Evolutionary conservation across 1,140 invertebrate species (phyloP).

Genomic region (Octopus sinensis): DNA sequence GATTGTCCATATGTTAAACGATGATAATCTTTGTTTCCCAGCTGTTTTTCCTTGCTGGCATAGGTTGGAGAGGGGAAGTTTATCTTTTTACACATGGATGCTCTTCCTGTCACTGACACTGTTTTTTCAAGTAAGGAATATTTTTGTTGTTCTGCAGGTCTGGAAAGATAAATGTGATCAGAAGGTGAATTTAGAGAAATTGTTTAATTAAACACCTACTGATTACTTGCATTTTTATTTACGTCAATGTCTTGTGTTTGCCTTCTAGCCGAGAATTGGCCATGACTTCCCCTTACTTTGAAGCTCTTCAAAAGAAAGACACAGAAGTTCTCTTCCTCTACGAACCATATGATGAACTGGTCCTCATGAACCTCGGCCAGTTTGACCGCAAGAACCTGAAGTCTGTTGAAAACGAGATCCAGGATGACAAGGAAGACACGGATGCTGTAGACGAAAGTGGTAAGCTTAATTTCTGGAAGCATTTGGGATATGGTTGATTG

Average conservation of each 20-base stretch:
- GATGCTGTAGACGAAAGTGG: constrained; percentile 59
- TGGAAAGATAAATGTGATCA: too few relatives aligned
- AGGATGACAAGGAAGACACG: constrained; percentile 67
- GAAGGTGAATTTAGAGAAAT: too few relatives aligned
- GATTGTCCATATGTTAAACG: too few relatives aligned
- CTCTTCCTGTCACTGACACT: too few relatives aligned
- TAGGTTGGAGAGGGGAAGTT: too few relatives aligned
- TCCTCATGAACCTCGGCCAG: constrained; percentile 82
- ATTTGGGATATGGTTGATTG: neutral
- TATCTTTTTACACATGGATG: too few relatives aligned
- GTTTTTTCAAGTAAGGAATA: too few relatives aligned
- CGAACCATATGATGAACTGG: constrained; percentile 92
- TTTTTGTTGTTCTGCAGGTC: too few relatives aligned
- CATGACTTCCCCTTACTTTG: constrained; percentile 90
- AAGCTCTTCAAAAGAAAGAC: constrained; percentile 78
- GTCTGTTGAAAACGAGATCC: constrained; percentile 92
- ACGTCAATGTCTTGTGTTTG: constrained; percentile 8
- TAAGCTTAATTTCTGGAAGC: constrained; percentile 23
- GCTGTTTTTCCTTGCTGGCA: too few relatives aligned
- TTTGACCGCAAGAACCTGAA: constrained; percentile 77
- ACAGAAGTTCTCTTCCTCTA: constrained; percentile 93
- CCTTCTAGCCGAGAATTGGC: constrained; percentile 78
- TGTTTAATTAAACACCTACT: too few relatives aligned
- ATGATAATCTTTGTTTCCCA: too few relatives aligned
- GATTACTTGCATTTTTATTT: too few relatives aligned